A percentile compares a stretch with the other conserved stretches of the same genome.
phyloP scores from a whole-genome alignment of 2,113 vertebrate genomes.

The Saimiri boliviensis region DNA sequence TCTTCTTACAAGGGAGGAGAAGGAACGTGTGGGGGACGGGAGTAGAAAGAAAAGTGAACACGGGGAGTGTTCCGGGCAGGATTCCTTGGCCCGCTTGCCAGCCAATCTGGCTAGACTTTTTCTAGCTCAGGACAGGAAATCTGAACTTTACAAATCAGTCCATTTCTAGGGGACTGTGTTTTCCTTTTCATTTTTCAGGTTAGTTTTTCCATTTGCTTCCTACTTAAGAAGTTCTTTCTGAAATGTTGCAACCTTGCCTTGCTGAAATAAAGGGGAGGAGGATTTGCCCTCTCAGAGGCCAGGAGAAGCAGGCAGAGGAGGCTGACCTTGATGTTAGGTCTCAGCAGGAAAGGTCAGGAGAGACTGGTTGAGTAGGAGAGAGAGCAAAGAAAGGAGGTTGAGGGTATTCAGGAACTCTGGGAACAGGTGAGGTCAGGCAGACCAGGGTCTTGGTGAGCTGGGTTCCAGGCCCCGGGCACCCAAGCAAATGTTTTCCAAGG shows the following conservation, averaged over 20 bases:
- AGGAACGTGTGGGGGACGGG: not conserved
- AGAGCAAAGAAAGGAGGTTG: not conserved
- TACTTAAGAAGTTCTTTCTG: slow-evolving; percentile 42
- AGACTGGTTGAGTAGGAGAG: not conserved
- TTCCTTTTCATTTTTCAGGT: slow-evolving; percentile 63
- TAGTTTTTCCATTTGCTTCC: slow-evolving; percentile 64
- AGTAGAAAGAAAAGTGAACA: not conserved
- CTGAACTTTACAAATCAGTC: slow-evolving; percentile 66
- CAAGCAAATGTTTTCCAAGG: not conserved
- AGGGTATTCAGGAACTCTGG: not conserved
- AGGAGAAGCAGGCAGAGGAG: not conserved
- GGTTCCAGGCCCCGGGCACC: not conserved
- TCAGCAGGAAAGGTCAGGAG: not conserved
- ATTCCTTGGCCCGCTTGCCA: not conserved
- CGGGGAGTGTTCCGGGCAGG: not conserved
- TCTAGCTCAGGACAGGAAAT: slow-evolving; percentile 63
- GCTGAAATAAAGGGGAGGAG: slow-evolving; percentile 13
- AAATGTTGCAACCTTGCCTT: slow-evolving; percentile 31
- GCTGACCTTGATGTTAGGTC: not conserved
- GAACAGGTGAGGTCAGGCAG: not conserved
- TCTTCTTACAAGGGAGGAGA: not conserved
- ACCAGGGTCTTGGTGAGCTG: not conserved
- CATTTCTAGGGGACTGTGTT: slow-evolving; percentile 61
- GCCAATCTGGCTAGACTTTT: slow-evolving; percentile 49
- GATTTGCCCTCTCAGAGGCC: not conserved